Evolutionary conservation across 1,140 invertebrate genomes (phyloP).

Genomic region (Aricia agestis): DNA sequence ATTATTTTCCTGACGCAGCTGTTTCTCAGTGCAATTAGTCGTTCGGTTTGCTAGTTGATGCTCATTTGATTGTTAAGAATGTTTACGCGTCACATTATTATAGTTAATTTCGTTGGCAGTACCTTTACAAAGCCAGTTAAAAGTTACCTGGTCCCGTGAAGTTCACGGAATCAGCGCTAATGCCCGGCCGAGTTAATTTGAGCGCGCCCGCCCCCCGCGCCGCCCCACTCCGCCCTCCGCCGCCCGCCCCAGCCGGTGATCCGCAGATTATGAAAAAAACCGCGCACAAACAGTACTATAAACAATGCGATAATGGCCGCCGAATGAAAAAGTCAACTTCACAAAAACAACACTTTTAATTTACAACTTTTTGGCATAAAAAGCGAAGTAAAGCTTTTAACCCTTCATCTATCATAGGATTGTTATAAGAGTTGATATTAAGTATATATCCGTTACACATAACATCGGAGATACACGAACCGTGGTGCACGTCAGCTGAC

Average conservation of each 20-base stretch:
- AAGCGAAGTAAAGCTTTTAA: background rate
- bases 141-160: background rate
- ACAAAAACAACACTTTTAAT: constrained; percentile 3
- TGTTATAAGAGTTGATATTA: background rate
- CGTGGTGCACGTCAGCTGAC: background rate
- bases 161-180: background rate
- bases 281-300: background rate
- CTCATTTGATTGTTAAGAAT: background rate
- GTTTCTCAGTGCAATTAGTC: background rate
- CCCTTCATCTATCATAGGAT: too few species aligned
- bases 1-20: background rate
- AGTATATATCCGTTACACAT: background rate
- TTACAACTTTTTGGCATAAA: background rate
- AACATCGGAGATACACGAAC: background rate
- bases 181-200: background rate
- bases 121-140: background rate
- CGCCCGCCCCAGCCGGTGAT: background rate
- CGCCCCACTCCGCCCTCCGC: background rate
- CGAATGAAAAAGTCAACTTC: background rate
- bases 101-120: background rate
- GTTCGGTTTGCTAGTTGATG: background rate
- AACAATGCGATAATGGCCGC: background rate
- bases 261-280: background rate
- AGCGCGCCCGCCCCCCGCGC: background rate
- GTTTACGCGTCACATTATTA: background rate